Base-by-base conservation (phyloP, 2,113 vertebrate genomes). In the Nicator chloris region DNA sequence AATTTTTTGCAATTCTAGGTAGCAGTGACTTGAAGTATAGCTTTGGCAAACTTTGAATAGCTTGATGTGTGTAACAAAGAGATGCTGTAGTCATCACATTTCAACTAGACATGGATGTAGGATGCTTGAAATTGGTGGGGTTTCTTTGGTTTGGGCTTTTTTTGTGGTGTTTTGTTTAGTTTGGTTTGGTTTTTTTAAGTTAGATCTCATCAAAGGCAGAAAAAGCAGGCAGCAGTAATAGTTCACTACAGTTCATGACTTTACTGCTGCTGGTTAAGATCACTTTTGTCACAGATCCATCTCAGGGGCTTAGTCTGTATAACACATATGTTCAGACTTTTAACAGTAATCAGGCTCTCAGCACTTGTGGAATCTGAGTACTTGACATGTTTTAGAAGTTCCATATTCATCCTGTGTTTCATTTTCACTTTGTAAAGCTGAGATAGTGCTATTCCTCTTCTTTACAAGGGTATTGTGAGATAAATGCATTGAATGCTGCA, bases 321-420 rank as follows among this genome's bases (percentile, higher is more conserved):
- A 40, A 24, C 9, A 39, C 0, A 2, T 5, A 60, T 24, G 35
- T 13, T 14, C 30, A 50, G 28, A 35, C 49, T 86, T 85, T 77
- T 72, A 44, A 33, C 23, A 56, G 16, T 33, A 56, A 50, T 39
- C 64, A 83, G 19, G 7, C 26, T 54, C 26, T 65, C 21, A 30
- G 21, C 0, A 0, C 19, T 88, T 57, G 20, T 0, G 45, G 47
- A 16, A 73, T 27, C 27, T 39, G 45, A 71, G 42, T 31, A 19
- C 4, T 82, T 53, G 42, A 50, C 37, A n/a, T 7, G 4, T 44
- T 81, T 56, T 40, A 14, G 23, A 77, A 51, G 35, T 31, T 30
- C 11, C 23, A 21, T 6, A 23, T 93, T 64, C 2, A 5, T 49
- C 75, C n/a, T 61, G 18, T 86, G 11, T 53, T 79, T 86, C 31